These are phyloP conservation scores for Quiscalus mexicanus DNA, from an alignment of 2,113 vertebrate genomes.

Conservation along the genomic window DNA sequence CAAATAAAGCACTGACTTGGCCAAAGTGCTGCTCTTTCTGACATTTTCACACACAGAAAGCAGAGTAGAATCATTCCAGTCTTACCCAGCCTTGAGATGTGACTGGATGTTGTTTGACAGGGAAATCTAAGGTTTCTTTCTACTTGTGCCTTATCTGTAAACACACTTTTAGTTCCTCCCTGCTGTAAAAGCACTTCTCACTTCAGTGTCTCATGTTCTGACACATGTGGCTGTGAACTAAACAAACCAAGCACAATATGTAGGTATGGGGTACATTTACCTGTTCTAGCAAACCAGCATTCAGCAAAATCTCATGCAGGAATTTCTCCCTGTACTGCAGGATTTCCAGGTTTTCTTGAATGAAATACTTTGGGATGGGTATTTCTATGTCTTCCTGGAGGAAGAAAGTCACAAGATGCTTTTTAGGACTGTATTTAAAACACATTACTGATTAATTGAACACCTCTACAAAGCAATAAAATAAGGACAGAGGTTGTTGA, in stretches of 20 bases:
- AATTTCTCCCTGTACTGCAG: constrained; percentile 78
- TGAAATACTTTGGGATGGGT: constrained; percentile 85
- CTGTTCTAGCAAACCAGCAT: constrained; percentile 26
- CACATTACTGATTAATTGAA: not conserved
- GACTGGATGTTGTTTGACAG: not conserved
- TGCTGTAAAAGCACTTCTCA: not conserved
- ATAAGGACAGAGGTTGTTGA: not conserved
- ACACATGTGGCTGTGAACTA: not conserved
- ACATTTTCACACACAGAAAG: not conserved
- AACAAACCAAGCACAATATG: accelerated
- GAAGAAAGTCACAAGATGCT: not conserved
- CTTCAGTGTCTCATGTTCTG: not conserved
- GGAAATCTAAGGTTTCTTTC: not conserved
- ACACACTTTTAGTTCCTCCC: not conserved
- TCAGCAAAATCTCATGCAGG: constrained; percentile 74
- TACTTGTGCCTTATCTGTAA: not conserved
- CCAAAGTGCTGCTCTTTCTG: not conserved
- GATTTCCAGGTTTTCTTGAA: constrained; percentile 79
- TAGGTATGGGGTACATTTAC: constrained; percentile 32
- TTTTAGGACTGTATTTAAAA: not conserved
- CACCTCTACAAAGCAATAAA: not conserved
- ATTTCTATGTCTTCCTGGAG: constrained; percentile 83
- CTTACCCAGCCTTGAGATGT: not conserved
- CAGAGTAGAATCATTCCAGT: not conserved
- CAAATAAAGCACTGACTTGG: not conserved